Base-by-base conservation (phyloP, 2,113 vertebrate genomes). In the Lipophrys pholis region DNA sequence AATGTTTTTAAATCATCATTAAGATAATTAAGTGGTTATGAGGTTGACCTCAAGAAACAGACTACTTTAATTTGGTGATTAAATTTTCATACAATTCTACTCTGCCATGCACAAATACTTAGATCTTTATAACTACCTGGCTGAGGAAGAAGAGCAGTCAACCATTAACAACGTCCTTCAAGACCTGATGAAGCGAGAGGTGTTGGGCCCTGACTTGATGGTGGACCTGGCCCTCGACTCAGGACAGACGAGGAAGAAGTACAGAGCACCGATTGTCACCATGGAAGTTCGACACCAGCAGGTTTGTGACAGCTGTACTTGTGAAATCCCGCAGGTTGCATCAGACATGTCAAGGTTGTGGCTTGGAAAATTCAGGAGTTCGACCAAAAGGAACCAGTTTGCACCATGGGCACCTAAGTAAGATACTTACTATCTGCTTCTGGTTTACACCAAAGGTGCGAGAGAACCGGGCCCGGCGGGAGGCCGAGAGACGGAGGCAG, bases 201-300 rank as follows among this genome's bases (percentile, higher is more conserved):
- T 90, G 80, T 76, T 96, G 69, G 93, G 94, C 80, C 78, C 72
- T 87, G 85, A 89, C 46, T 91, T 91, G 73, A 55, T 86, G 21
- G 83, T 95, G 84, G 82, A 88, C 43, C 93, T 97, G 79, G 82
- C 74, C n/a, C 84, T 92, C 76, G 93, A 96, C 80, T 55, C 55
- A 5, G 62, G 89, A 40, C 66, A 63, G 69, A 88, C 86, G 55
- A 94, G 89, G 78, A 95, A 84, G 66, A 88, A 62, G 63, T 64
- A 90, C 61, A 88, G 80, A 73, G 91, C 97, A 91, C 95, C 96
- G 4, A 81, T 76, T 11, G 57, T 98, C 85, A 95, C 93, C 79
- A 98, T 99, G 96, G 96, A 98, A 83, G 91, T 96, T 62, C 94
- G 96, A 59, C 97, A 98, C 86, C 91, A 94, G 76, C 95, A 96